Conservation (phyloP, 1,140 invertebrate genomes). For the Scylla paramamosain region DNA sequence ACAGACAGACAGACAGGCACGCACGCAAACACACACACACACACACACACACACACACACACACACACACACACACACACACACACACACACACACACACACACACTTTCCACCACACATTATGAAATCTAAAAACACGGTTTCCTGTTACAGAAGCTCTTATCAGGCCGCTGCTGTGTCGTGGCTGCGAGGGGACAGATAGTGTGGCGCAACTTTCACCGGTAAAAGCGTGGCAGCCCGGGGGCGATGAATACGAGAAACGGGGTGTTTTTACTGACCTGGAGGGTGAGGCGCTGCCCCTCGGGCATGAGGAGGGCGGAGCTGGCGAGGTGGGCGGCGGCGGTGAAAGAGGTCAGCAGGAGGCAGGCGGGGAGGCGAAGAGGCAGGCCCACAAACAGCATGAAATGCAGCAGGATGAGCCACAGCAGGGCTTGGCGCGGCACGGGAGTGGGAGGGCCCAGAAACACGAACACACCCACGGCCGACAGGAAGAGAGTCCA, state of each 20-base stretch:
- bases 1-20: too few species aligned
- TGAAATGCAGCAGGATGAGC: constrained; percentile 70
- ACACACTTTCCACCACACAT: neutral
- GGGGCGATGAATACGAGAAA: neutral
- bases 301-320: constrained; percentile 35
- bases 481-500: constrained; percentile 52
- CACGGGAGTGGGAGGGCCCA: constrained; percentile 51
- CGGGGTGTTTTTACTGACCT: constrained; percentile 36
- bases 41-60: too few species aligned
- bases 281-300: neutral
- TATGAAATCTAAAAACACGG: neutral
- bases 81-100: too few species aligned
- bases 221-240: neutral
- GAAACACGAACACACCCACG: constrained; percentile 58
- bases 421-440: constrained; percentile 69
- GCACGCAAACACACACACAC: too few species aligned
- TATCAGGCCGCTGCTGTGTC: too few species aligned
- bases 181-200: neutral
- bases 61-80: too few species aligned
- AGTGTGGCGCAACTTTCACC: neutral
- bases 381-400: constrained; percentile 68
- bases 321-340: constrained; percentile 56
- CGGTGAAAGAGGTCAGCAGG: constrained; percentile 51
- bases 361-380: constrained; percentile 62
- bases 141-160: neutral